A percentile compares a stretch with the other conserved stretches of the same genome.
Conservation (phyloP, 2,888 invertebrate genomes). For the Myathropa florea region DNA sequence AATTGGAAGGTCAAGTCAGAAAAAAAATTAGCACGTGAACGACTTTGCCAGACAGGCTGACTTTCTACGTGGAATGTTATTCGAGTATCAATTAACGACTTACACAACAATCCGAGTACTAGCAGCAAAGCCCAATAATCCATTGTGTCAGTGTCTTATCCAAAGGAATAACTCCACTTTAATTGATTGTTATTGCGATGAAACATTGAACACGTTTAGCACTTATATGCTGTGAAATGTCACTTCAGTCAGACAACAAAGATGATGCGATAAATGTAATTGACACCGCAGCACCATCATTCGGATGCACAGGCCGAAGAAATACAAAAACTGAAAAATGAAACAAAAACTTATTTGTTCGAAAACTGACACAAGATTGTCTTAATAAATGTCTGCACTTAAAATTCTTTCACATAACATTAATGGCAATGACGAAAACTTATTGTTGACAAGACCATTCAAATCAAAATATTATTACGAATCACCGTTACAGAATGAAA, state of each 20-base stretch:
- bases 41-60: too few species aligned
- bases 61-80: too few species aligned
- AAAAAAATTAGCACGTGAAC: too few species aligned
- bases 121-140: conserved; percentile 48
- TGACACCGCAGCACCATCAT: not conserved
- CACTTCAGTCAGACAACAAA: not conserved
- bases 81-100: conserved; percentile 8
- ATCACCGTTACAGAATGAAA: not conserved
- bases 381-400: not conserved
- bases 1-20: too few species aligned
- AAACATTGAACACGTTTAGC: conserved; percentile 33
- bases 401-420: not conserved
- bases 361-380: too few species aligned
- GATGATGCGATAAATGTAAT: not conserved
- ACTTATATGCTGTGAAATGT: not conserved
- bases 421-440: not conserved
- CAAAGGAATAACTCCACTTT: conserved; percentile 16
- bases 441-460: not conserved
- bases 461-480: not conserved
- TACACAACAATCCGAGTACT: conserved; percentile 41
- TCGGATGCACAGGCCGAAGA: not conserved
- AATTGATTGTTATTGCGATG: not conserved
- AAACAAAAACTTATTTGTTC: not conserved
- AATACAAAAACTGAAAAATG: not conserved
- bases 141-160: conserved; percentile 50